A percentile compares a stretch with the other conserved stretches of the same genome.
Conservation (phyloP, 2,113 vertebrate species). For the Corydoras sp. region DNA sequence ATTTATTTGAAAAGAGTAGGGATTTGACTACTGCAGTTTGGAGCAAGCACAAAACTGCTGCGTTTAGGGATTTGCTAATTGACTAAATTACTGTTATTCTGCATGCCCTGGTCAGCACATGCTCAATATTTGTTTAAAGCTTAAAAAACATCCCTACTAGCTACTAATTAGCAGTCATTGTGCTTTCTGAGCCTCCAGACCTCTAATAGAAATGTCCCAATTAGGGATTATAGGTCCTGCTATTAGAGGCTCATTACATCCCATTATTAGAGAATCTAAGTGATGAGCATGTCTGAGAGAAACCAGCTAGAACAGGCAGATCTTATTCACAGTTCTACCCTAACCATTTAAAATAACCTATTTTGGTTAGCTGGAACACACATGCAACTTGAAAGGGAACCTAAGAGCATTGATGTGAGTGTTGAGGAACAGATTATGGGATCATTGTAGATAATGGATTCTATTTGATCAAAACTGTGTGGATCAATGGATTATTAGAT, state of each 20-base stretch:
- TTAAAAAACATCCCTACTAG: background rate
- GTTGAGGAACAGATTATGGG: too few species aligned
- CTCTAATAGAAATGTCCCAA: background rate
- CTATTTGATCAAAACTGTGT: too few species aligned
- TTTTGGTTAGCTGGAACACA: too few species aligned
- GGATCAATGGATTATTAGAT: too few species aligned
- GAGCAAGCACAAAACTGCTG: background rate
- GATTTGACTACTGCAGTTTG: too few species aligned
- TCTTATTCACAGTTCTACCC: too few species aligned
- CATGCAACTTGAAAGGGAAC: too few species aligned
- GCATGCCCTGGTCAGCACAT: background rate
- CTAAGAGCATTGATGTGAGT: too few species aligned
- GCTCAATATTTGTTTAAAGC: background rate
- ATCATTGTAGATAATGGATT: too few species aligned
- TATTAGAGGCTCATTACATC: constrained; percentile 1
- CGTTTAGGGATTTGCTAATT: background rate
- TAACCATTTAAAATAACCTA: too few species aligned
- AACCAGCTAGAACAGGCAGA: too few species aligned
- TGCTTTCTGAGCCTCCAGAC: constrained; percentile 5
- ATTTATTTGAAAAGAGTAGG: too few species aligned
- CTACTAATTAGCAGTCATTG: background rate
- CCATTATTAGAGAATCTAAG: background rate
- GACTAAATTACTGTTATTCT: background rate
- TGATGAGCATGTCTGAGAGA: background rate
- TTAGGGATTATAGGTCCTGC: constrained; percentile 10